These are phyloP conservation scores for Hiodon alosoides DNA, from an alignment of 2,113 vertebrate species.

Conservation along the genomic window DNA sequence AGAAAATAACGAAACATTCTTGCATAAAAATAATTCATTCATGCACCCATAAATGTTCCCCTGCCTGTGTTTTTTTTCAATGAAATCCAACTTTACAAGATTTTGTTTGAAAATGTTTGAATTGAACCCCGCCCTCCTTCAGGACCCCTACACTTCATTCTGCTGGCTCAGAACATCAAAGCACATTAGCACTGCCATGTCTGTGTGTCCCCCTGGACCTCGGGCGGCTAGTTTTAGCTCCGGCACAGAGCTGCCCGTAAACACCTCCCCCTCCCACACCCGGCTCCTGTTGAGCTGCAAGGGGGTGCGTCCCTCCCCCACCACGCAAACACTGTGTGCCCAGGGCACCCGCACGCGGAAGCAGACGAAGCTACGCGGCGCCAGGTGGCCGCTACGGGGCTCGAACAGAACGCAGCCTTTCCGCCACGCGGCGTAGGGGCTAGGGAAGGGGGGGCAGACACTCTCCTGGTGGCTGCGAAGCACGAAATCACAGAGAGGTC, in stretches of 20 bases:
- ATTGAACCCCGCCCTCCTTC: background rate
- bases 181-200: constrained; percentile 63
- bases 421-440: constrained; percentile 58
- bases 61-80: background rate
- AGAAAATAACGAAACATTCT: too few species aligned
- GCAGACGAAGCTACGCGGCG: constrained; percentile 52
- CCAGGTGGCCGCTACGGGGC: constrained; percentile 64
- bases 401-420: constrained; percentile 69
- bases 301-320: constrained; percentile 49
- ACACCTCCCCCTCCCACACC: constrained; percentile 67
- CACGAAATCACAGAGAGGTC: constrained; percentile 66
- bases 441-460: constrained; percentile 59
- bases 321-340: constrained; percentile 52
- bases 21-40: too few species aligned
- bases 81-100: background rate
- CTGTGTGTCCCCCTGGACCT: constrained; percentile 35
- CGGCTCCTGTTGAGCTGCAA: constrained; percentile 57
- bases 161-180: constrained; percentile 55
- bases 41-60: too few species aligned
- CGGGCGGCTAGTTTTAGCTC: constrained; percentile 58
- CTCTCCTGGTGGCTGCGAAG: constrained; percentile 49
- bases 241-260: constrained; percentile 39
- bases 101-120: background rate
- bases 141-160: constrained; percentile 29
- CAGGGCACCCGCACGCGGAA: constrained; percentile 68